Evolutionary conservation across 1,140 invertebrate genomes (phyloP), one percentile per base, ranked within the genome.

Genomic region (Ostrea denselamellosa): DNA sequence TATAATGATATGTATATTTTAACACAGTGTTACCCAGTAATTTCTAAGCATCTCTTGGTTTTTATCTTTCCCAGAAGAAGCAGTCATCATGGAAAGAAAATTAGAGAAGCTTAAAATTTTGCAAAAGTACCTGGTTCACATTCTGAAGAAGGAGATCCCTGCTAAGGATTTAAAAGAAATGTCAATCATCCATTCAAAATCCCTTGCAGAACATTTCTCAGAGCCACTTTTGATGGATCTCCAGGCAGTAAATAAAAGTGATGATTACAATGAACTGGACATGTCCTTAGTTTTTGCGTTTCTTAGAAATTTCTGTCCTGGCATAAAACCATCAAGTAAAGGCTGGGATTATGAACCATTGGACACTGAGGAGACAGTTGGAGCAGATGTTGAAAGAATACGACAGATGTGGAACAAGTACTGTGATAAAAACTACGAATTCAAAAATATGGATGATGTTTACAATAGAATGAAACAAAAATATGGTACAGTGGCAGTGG

Each of bases 261-360:
- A 77, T 77, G 68, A 77, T 34, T 77, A 12, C 28, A 77, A 4
- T 34, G 10, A 0, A 25, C 28, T 77, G 68, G 68, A 77, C 25
- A 77, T 28, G 14, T 77, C 68, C 12, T 10, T 77, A 25, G 68
- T 77, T 14, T 77, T 44, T 2, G 0, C 25, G 9, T 17, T 77
- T 8, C 68, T 77, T 14, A 25, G 68, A 12, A 77, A 77, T 10
- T 77, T 77, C 25, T 77, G 68, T 77, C 22, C 9, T 10, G 3
- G 3, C 28, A 34, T 77, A 22, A 77, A 77, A 12, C 68, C 28
- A 0, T 1, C 68, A 77, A 77, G 2, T 4, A 77, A 12, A 77
- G 68, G 68, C 0, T 77, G 68, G 68, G 68, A 77, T 25, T 77
- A 77, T 77, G 68, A 77, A 77, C 68, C 68, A 17, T 25, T 25